Conservation (phyloP, 2,888 invertebrate species). For the Lamellibrachia satsuma region DNA sequence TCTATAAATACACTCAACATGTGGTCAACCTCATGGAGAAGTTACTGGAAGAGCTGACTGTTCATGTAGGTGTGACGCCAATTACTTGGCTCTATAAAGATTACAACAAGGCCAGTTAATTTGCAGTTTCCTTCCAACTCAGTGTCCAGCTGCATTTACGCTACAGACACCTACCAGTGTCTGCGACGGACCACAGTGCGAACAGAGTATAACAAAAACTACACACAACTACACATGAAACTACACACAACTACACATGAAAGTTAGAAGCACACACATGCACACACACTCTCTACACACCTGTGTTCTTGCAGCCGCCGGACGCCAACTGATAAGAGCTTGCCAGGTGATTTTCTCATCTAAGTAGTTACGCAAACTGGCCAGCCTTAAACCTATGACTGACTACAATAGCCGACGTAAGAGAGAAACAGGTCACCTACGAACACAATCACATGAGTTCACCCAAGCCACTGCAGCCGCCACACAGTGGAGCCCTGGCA, state of each 20-base stretch:
- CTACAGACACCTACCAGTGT: neutral
- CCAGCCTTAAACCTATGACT: too few species aligned
- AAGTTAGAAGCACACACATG: neutral
- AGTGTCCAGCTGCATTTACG: neutral
- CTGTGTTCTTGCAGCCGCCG: neutral
- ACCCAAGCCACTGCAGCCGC: neutral
- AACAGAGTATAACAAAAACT: neutral
- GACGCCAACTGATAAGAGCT: slow-evolving; percentile 4
- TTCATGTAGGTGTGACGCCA: neutral
- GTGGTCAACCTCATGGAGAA: neutral
- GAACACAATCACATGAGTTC: neutral
- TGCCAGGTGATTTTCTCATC: slow-evolving; percentile 1
- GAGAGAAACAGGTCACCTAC: neutral
- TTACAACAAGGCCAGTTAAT: neutral
- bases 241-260: neutral
- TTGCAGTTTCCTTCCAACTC: neutral
- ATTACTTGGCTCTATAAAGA: neutral
- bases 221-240: neutral
- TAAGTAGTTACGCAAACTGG: neutral
- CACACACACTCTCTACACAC: neutral
- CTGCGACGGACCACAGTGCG: neutral
- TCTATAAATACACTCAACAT: neutral
- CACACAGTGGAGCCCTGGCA: neutral
- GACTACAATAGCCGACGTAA: neutral
- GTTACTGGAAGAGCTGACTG: neutral